phyloP scores from a whole-genome alignment of 2,113 vertebrate species.

The Colossoma macropomum region DNA sequence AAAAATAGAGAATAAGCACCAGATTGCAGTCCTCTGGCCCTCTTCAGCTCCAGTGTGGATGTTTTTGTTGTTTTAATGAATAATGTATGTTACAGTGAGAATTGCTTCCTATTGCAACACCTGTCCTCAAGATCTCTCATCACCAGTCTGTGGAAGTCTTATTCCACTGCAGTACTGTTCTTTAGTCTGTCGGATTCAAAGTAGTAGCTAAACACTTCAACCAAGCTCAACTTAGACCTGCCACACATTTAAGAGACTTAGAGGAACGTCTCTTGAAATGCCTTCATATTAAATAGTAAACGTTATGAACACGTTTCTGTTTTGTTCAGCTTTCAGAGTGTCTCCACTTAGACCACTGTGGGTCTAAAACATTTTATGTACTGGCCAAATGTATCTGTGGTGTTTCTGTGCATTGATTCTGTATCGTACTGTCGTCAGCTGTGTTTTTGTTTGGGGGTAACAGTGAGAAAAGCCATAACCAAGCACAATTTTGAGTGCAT shows the following conservation, averaged over 20 bases:
- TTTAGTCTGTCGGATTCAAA: neutral
- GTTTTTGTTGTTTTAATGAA: constrained; percentile 58
- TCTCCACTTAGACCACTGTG: neutral
- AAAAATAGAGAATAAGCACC: neutral
- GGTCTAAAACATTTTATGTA: neutral
- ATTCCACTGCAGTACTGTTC: neutral
- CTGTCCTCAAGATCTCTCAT: constrained; percentile 42
- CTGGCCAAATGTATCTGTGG: neutral
- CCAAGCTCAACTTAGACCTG: no score
- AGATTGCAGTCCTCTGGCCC: neutral
- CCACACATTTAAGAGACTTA: no score
- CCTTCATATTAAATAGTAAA: neutral
- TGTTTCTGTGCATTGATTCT: no score
- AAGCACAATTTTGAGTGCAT: neutral
- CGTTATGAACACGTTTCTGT: neutral
- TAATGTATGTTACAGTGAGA: constrained; percentile 53
- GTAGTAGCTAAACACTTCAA: no score
- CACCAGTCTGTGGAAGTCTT: neutral
- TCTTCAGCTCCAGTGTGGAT: constrained; percentile 27
- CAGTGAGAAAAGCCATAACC: no score
- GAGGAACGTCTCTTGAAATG: no score
- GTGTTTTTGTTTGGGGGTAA: no score
- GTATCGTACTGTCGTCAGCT: no score
- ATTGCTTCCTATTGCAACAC: constrained; percentile 52
- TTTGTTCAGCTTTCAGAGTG: no score